Base-by-base conservation (phyloP, 2,888 invertebrate species). In the Dromius quadrimaculatus region DNA sequence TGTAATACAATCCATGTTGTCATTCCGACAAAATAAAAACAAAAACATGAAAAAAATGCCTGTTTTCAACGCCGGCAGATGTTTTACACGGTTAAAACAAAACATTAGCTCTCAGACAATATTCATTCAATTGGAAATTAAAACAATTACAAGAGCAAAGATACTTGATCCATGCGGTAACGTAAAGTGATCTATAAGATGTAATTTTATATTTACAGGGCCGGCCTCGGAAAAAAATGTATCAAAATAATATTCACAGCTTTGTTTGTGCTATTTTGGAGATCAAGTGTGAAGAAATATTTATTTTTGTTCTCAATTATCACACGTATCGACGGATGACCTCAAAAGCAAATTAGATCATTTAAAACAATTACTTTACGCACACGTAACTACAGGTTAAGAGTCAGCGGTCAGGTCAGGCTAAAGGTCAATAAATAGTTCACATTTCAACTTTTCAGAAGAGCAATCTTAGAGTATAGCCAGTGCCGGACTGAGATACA, bases 101-200 rank as follows among this genome's bases (percentile, higher is more conserved):
- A 50, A 20, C 36, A 65, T 50, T 64, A 28, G 47, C 20, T 50
- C 65, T 32, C 65, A 65, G 41, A 41, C 41, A 50, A 65, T 15
- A 36, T 13, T 65, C 65, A 65, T 50, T 65, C 50, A 65, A 34
- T 34, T 13, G 20, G 65, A 65, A 65, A 65, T 65, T 65, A 65
- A 47, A 47, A 65, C 65, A 65, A 50, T 65, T 34, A 65, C 50
- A 36, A 32, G 50, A 50, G 47, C 23, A 20, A 41, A 28, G 62
- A 62, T 50, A 65, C 47, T 65, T 65, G 65, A 65, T 65, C 65
- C 22, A 65, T 47, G 45, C 50, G 28, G 65, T 65, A 65, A 50
- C 15, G 50, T 54, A 54, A 54, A 34, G 36, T 50, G 65, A 65
- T 64, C 64, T 64, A 45, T 17, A 45, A 23, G 65, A 65, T 65